Conservation (phyloP, 2,113 vertebrate species). For the Corydoras maculifer region DNA sequence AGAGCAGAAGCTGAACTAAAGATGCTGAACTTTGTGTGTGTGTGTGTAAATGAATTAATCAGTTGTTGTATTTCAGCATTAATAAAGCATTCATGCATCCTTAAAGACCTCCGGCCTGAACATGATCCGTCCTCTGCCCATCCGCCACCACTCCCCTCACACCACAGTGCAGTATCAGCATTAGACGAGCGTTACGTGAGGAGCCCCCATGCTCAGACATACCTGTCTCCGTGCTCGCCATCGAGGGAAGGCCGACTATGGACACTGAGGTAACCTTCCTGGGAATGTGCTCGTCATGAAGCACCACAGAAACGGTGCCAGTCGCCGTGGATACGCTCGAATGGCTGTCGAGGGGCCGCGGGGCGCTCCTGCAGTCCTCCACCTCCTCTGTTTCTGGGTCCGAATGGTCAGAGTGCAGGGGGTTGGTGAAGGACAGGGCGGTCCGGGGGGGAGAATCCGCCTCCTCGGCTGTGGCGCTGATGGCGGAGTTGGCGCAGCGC, state of each 20-base stretch:
- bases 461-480: slow-evolving; percentile 49
- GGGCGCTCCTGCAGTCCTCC: slow-evolving; percentile 29
- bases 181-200: too few relatives aligned
- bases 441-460: slow-evolving; percentile 60
- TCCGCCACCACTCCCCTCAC: too few relatives aligned
- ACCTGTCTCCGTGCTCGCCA: slow-evolving; percentile 72
- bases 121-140: too few relatives aligned
- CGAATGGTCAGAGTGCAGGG: slow-evolving; percentile 88
- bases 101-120: too few relatives aligned
- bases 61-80: too few relatives aligned
- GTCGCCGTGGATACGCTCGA: slow-evolving; percentile 77
- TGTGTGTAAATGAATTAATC: too few relatives aligned
- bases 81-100: too few relatives aligned
- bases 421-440: slow-evolving; percentile 92
- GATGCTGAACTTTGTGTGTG: too few relatives aligned
- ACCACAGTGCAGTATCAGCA: too few relatives aligned
- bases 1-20: too few relatives aligned
- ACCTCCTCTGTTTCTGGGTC: slow-evolving; percentile 79
- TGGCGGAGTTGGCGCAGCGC: slow-evolving; percentile 45
- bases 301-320: slow-evolving; percentile 71
- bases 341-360: background rate
- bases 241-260: slow-evolving; percentile 73
- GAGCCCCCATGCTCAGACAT: slow-evolving; percentile 47
- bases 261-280: slow-evolving; percentile 79
- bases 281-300: slow-evolving; percentile 63